These are phyloP conservation scores for Actenoides lindsayi DNA, from an alignment of 2,113 vertebrate genomes.

Conservation along the genomic window DNA sequence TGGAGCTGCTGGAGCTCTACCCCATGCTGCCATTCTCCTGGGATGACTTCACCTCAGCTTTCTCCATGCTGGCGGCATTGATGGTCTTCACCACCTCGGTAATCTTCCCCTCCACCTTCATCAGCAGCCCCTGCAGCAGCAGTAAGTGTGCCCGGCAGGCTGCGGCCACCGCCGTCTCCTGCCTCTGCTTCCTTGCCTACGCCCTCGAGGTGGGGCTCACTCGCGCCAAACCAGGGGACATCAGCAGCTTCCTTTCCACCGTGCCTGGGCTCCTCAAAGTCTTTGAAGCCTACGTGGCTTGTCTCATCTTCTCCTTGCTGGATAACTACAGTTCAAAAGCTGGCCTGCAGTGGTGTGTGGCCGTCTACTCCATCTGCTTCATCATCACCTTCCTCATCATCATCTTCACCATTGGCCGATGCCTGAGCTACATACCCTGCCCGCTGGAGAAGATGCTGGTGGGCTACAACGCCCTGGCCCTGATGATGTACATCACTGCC, in stretches of 20 bases:
- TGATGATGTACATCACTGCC: constrained; percentile 84
- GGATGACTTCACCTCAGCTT: constrained; percentile 85
- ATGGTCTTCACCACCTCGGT: constrained; percentile 85
- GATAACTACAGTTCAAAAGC: rapidly evolving
- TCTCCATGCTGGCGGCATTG: constrained; percentile 83
- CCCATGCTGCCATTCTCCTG: constrained; percentile 81
- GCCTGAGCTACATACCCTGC: constrained; percentile 71
- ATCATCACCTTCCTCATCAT: constrained; percentile 82
- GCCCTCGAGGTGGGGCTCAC: constrained; percentile 80
- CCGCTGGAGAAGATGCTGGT: constrained; percentile 78
- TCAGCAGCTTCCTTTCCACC: constrained; percentile 85
- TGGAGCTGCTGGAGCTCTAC: constrained; percentile 78
- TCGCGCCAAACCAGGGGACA: constrained; percentile 79
- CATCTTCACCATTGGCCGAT: constrained; percentile 79
- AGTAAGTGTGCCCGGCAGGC: constrained; percentile 19
- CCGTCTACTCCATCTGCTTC: constrained; percentile 87
- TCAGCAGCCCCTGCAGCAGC: not conserved
- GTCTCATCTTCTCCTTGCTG: constrained; percentile 85
- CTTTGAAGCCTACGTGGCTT: constrained; percentile 85
- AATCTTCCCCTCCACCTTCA: constrained; percentile 78
- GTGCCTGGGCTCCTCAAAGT: constrained; percentile 89
- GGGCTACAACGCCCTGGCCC: constrained; percentile 78
- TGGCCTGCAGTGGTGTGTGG: constrained; percentile 84
- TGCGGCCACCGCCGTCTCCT: constrained; percentile 75
- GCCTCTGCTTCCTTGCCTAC: constrained; percentile 81